Conservation (phyloP, 2,113 vertebrate species). For the human (Homo sapiens) region GRCh38 chr6:5954001-5954500, state of each 20-base stretch:
- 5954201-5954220: not conserved
- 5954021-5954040: not conserved
- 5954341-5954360: not conserved
- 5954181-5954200: not conserved
- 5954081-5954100: not conserved
- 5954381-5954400: too few species aligned
- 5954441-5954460: not conserved
- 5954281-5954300: not conserved
- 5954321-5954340: not conserved
- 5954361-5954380: not conserved
- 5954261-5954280: not conserved
- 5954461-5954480: not conserved
- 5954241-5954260: not conserved
- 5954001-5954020: not conserved
- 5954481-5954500: not conserved
- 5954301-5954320: not conserved
- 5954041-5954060: not conserved
- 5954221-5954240: not conserved
- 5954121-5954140: not conserved
- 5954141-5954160: not conserved
- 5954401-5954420: slow-evolving; percentile 15
- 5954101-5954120: not conserved
- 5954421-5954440: not conserved
- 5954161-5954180: not conserved
- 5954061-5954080: not conserved